phyloP scores from a whole-genome alignment of 2,797 vertebrate species.

The Oceanodroma leucorhoa region DNA sequence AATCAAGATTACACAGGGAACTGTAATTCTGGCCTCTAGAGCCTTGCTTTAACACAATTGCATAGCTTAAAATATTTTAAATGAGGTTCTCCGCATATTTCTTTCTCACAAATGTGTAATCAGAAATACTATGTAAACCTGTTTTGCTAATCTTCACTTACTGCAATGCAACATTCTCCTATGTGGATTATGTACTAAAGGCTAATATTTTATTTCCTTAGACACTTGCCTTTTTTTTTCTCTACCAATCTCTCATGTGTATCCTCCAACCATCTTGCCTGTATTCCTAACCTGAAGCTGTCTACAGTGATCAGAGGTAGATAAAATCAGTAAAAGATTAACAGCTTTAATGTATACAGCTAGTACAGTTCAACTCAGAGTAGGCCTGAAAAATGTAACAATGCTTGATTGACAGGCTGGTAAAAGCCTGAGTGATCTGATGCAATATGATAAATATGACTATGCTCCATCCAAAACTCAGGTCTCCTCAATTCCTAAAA shows the following conservation, averaged over 20 bases:
- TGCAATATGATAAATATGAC: background rate
- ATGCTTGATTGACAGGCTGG: background rate
- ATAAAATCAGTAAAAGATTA: background rate
- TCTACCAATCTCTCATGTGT: background rate
- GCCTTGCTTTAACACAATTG: background rate
- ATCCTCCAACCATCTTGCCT: background rate
- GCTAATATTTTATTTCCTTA: background rate
- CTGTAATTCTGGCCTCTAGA: background rate
- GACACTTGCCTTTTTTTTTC: background rate
- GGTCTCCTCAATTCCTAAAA: background rate
- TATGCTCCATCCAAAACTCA: background rate
- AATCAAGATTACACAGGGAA: background rate
- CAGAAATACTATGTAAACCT: background rate
- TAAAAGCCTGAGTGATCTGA: background rate
- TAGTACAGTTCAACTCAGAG: background rate
- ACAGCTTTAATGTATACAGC: background rate
- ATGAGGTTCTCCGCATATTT: background rate
- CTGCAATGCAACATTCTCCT: background rate
- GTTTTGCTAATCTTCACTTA: background rate
- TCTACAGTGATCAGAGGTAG: background rate
- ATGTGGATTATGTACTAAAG: background rate
- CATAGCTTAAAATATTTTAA: background rate
- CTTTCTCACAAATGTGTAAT: background rate
- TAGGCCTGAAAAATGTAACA: background rate
- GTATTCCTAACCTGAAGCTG: background rate